Conservation (phyloP, 2,797 vertebrate species). For the Falco rusticolus region DNA sequence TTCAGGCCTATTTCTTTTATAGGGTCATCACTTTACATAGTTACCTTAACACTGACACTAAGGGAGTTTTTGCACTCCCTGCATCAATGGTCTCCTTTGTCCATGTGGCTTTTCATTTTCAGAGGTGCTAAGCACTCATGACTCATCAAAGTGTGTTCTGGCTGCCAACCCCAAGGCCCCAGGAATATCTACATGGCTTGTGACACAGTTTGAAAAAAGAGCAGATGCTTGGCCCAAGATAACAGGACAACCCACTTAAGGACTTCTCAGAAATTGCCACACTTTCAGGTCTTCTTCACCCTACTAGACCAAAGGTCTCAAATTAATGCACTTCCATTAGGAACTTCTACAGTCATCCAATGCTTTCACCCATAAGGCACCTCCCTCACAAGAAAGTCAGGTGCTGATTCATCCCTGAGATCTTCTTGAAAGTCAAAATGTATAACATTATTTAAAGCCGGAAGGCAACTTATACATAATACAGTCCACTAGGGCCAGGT, state of each 20-base stretch:
- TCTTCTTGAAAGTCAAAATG: neutral
- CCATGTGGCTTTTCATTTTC: conserved; percentile 14
- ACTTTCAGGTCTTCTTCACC: neutral
- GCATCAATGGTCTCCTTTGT: neutral
- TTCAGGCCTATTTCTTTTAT: conserved; percentile 27
- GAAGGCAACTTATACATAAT: neutral
- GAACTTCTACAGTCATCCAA: neutral
- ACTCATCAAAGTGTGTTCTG: neutral
- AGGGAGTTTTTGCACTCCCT: neutral
- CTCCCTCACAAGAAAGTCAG: neutral
- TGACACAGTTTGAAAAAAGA: neutral
- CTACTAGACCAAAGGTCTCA: neutral
- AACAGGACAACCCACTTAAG: neutral
- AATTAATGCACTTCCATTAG: neutral
- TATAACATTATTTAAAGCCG: neutral
- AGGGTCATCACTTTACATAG: neutral
- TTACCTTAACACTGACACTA: neutral
- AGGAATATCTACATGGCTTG: neutral
- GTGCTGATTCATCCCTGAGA: neutral
- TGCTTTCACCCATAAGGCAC: neutral
- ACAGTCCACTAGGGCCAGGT: neutral
- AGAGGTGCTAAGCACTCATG: neutral
- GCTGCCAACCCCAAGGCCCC: neutral
- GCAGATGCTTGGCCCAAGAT: neutral
- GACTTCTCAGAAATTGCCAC: neutral